Conservation (phyloP, 2,888 invertebrate species). For the Apamea monoglypha region DNA sequence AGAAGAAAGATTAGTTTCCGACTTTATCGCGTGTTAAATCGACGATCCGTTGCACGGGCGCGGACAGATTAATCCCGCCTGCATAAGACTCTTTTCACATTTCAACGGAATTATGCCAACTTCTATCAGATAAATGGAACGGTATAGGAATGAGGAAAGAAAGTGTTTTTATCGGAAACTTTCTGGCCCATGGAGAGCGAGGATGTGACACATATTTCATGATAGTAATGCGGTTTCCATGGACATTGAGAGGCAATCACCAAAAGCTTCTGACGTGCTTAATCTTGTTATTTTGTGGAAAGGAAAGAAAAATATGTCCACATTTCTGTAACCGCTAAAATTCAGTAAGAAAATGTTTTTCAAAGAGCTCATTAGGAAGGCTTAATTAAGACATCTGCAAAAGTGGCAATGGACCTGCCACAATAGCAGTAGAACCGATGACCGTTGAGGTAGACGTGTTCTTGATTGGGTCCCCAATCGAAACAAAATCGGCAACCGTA, state of each 20-base stretch:
- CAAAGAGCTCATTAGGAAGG: not conserved
- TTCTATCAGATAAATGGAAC: constrained; percentile 65
- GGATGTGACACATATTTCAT: constrained; percentile 56
- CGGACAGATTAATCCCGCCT: constrained; percentile 80
- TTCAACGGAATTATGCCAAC: constrained; percentile 66
- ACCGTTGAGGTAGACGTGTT: not conserved
- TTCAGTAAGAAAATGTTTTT: not conserved
- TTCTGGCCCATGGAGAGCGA: constrained; percentile 48
- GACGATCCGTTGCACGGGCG: constrained; percentile 77
- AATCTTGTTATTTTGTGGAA: constrained; percentile 39
- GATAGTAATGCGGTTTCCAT: constrained; percentile 49
- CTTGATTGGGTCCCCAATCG: not conserved
- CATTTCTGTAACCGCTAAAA: not conserved
- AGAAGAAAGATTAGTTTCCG: constrained; percentile 75
- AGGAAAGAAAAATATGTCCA: constrained; percentile 26
- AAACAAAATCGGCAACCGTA: not conserved
- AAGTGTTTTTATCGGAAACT: constrained; percentile 67
- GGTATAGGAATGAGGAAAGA: constrained; percentile 50
- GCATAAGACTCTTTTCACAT: constrained; percentile 74
- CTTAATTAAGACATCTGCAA: not conserved
- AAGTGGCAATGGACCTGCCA: too few species aligned
- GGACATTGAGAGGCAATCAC: constrained; percentile 36
- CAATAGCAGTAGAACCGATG: not conserved
- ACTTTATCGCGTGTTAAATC: constrained; percentile 82
- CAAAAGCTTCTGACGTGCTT: constrained; percentile 30